Conservation (phyloP, 2,113 vertebrate genomes). For the Cyanoderma ruficeps region DNA sequence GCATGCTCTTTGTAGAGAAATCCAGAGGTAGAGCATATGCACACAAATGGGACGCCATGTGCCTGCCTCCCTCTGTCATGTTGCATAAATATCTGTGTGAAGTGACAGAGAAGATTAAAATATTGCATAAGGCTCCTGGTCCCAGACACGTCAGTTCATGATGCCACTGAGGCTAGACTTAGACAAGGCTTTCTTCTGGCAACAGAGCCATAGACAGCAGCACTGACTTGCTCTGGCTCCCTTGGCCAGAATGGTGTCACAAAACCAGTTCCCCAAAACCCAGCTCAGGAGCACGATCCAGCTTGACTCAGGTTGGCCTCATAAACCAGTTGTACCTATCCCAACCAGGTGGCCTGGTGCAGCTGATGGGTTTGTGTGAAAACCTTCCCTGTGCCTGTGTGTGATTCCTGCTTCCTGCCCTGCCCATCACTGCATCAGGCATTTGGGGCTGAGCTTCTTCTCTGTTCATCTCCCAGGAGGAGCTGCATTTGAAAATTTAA, state of each 20-base stretch:
- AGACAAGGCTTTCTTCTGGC: background rate
- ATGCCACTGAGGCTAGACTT: background rate
- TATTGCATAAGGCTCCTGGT: fast-evolving
- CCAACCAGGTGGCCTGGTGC: background rate
- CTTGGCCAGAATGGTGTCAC: background rate
- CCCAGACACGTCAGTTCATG: background rate
- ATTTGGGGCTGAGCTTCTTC: fast-evolving
- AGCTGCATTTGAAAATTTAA: background rate
- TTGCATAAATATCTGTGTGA: background rate
- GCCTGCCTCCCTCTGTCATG: background rate
- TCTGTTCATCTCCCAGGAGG: background rate
- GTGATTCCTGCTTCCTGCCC: background rate
- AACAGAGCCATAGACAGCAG: background rate
- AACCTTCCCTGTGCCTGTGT: background rate
- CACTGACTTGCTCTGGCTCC: background rate
- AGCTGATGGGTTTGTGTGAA: background rate
- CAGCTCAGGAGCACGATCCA: background rate
- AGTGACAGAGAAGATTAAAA: background rate
- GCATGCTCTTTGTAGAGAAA: background rate
- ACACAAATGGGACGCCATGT: background rate
- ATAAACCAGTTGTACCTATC: background rate
- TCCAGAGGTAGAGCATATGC: fast-evolving
- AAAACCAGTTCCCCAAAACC: fast-evolving
- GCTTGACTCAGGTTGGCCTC: background rate
- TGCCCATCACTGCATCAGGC: fast-evolving